Evolutionary conservation across 2,113 vertebrate genomes (phyloP).

Genomic region (Equus przewalskii): DNA sequence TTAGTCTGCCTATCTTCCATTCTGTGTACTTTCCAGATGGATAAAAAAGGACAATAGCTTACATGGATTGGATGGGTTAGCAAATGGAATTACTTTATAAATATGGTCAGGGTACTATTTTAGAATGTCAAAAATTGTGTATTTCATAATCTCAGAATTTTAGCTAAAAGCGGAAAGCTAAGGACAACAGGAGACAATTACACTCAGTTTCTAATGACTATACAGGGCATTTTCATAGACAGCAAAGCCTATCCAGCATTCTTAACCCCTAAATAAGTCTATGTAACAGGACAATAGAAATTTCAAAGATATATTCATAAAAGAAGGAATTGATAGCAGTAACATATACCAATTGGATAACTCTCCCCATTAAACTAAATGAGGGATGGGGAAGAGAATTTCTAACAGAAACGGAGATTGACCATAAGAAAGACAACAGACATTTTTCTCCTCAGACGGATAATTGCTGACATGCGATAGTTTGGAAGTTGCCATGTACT

Average conservation of each 20-base stretch:
- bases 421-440: accelerated
- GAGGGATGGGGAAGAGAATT: not conserved
- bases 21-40: not conserved
- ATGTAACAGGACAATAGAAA: not conserved
- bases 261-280: not conserved
- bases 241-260: not conserved
- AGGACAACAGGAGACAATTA: not conserved
- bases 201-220: not conserved
- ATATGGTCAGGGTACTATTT: not conserved
- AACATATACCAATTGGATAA: not conserved
- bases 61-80: not conserved
- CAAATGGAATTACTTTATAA: not conserved
- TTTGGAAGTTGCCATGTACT: not conserved
- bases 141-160: not conserved
- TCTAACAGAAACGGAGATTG: not conserved
- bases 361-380: not conserved
- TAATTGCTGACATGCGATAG: not conserved
- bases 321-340: not conserved
- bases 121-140: not conserved
- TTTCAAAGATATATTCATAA: not conserved
- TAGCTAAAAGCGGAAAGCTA: not conserved
- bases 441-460: not conserved
- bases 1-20: not conserved
- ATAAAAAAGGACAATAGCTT: not conserved
- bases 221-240: not conserved